Evolutionary conservation across 2,113 vertebrate species (phyloP), one percentile per base, ranked within the genome.

Genomic region (Irena cyanogastra): DNA sequence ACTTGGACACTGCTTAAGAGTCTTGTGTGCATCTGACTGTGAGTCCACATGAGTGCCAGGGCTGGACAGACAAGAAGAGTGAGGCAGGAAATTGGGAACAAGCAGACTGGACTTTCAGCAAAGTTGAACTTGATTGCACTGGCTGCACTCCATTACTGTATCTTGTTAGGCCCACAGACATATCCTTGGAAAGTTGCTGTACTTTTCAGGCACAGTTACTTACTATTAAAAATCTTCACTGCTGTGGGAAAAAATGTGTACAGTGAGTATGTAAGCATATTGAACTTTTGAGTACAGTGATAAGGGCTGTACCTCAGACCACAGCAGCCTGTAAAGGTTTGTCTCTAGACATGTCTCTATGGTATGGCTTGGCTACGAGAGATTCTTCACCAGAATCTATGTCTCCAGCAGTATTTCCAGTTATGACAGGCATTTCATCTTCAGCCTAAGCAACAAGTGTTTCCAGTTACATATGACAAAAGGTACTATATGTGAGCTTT

Each of bases 321-420:
- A 17, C 4, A 47, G 45, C 49, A 87, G 49, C 33, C 44, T 69
- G 23, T 49, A 45, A 80, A 65, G 22, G 6, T 74, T n/a, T 57
- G 79, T 78, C n/a, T n/a, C n/a, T n/a, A n/a, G 56, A 42, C 9
- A 5, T 4, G 24, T 30, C 30, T 1, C 1, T 28, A 41, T 0
- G 0, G 14, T 31, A 49, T 7, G 10, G 28, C 24, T 65, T 49
- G 16, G 22, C 27, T 44, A 21, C 18, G 13, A 33, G 37, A 56
- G 23, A 49, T 39, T 74, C 50, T 70, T 49, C 61, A 64, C 14
- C 64, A 78, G 50, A 84, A 41, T 35, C 59, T 56, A 5, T 6
- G 19, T 19, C 52, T 80, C n/a, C 27, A 71, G 19, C 52, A 54
- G 19, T 30, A 64, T 31, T 17, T 49, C 45, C 59, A 68, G 0